Base-by-base conservation (phyloP, 2,888 invertebrate genomes). In the Hydraecia micacea region DNA sequence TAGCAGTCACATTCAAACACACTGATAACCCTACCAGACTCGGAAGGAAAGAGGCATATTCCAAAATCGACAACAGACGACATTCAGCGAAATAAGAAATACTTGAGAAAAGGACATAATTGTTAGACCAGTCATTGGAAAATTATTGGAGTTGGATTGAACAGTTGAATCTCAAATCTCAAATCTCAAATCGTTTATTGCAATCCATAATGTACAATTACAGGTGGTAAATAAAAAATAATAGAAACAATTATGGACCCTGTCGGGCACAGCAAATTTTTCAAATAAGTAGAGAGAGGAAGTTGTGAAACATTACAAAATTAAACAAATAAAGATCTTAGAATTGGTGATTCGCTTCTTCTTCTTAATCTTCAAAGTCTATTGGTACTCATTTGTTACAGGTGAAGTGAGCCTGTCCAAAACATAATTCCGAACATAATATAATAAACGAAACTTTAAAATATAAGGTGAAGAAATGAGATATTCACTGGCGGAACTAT, bases 1-100 rank as follows among this genome's bases (percentile, higher is more conserved):
- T 77, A 72, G 58, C 42, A 82, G 63, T 13, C 58, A 58, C 15
- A 42, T 52, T 80, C 7, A 28, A 77, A 69, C 58, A 21, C 2
- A 21, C 66, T 73, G 67, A 63, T 71, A 78, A 71, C 73, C 72
- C 52, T 60, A 36, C 21, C 25, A 7, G 8, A 4, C 8, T n/a
- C 1, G 25, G 28, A 68, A 62, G 7, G 18, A 28, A 21, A 28
- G 15, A 25, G 42, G 46, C 18, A 32, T 32, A 46, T 46, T 18
- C 28, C 6, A 11, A 13, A 71, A 42, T 39, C n/a, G 1, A 42
- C 21, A 11, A 6, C 25, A 39, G 7, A 21, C 36, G 11, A 39
- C 18, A 6, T n/a, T 32, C 21, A 0, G 7, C 28, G 18, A 69
- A 36, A 55, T 70, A 13, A 39, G 55, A 52, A 32, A 15, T 32